These are phyloP conservation scores for Haplotaxodon microlepis DNA, from an alignment of 2,113 vertebrate species.

Conservation along the genomic window DNA sequence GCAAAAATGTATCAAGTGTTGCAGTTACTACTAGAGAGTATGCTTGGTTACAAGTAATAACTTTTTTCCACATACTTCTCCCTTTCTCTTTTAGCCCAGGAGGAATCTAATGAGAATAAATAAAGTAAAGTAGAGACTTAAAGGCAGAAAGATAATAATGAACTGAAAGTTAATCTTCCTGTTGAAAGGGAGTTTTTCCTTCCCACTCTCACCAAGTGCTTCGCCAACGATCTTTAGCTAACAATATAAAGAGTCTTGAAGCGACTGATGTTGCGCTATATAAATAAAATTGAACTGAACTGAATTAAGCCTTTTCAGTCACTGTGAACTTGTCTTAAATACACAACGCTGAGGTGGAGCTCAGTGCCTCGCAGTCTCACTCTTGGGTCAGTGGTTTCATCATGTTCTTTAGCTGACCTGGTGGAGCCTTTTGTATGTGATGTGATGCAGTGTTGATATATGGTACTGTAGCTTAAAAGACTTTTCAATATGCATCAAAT, in stretches of 20 bases:
- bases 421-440: neutral
- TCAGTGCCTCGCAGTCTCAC: neutral
- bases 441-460: neutral
- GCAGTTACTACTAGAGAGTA: neutral
- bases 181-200: neutral
- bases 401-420: neutral
- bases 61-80: neutral
- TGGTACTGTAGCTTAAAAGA: neutral
- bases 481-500: neutral
- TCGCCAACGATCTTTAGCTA: neutral
- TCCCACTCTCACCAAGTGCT: neutral
- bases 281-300: neutral
- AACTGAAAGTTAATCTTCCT: neutral
- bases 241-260: neutral
- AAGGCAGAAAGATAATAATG: neutral
- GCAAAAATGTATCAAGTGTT: neutral
- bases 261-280: neutral
- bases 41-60: neutral
- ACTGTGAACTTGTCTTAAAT: neutral
- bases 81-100: neutral
- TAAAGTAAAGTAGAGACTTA: neutral
- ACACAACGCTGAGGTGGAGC: neutral
- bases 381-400: constrained; percentile 2
- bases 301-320: neutral
- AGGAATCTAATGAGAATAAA: neutral